These are phyloP conservation scores for Sussaba pulchella DNA, from an alignment of 2,888 invertebrate genomes.

Conservation along the genomic window DNA sequence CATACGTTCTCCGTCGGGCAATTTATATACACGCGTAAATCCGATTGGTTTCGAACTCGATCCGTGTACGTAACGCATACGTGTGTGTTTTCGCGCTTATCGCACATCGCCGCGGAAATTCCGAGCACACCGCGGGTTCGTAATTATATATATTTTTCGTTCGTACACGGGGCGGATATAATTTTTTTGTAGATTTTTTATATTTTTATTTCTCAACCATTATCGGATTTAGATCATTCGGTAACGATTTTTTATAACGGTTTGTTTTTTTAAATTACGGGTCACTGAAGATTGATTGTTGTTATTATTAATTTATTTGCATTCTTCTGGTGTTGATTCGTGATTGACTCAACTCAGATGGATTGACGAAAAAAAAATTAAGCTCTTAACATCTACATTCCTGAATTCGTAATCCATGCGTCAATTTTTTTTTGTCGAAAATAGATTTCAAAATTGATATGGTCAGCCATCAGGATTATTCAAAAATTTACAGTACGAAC, in stretches of 20 bases:
- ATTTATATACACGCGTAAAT: conserved; percentile 2
- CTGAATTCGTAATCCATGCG: neutral
- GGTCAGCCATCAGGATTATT: neutral
- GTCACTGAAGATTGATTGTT: neutral
- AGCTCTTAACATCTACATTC: neutral
- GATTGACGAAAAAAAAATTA: neutral
- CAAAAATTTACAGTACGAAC: neutral
- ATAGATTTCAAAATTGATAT: neutral
- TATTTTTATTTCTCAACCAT: neutral
- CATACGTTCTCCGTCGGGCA: neutral
- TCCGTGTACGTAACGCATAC: neutral
- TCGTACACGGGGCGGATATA: conserved; percentile 26
- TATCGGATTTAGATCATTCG: conserved; percentile 24
- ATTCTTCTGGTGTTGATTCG: neutral
- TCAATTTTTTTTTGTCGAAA: neutral
- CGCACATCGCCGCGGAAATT: conserved; percentile 46
- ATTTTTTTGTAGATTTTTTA: neutral
- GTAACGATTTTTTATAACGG: conserved; percentile 12
- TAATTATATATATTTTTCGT: conserved; percentile 42
- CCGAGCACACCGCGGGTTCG: conserved; percentile 19
- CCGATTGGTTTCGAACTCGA: conserved; percentile 7
- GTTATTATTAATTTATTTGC: neutral
- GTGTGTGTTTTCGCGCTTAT: conserved; percentile 38
- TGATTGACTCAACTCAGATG: neutral
- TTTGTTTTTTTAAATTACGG: neutral